phyloP scores from a whole-genome alignment of 1,140 invertebrate genomes.

The Penaeus chinensis region DNA sequence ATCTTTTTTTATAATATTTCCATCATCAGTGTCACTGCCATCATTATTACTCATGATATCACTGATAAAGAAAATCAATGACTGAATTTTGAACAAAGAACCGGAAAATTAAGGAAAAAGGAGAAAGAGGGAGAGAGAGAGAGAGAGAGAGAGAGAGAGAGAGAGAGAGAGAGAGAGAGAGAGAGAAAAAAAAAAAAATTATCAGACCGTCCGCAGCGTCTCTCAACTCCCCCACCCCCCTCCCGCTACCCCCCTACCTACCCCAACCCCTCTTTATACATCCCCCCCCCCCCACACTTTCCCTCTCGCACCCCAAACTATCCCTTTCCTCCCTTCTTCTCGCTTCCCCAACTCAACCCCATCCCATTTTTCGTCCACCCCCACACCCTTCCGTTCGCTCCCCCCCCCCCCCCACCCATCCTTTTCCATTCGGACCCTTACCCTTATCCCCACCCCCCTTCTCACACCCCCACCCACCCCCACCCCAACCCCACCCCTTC shows the following conservation, averaged over 20 bases:
- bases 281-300: neutral
- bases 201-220: neutral
- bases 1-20: no score
- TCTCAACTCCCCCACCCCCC: neutral
- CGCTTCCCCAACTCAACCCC: no score
- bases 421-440: neutral
- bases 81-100: no score
- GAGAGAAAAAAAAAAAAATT: neutral
- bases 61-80: no score
- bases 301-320: neutral
- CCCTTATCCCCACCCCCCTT: no score
- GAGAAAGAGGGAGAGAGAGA: conserved; percentile 21
- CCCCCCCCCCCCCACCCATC: no score
- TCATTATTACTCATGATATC: no score
- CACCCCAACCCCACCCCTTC: neutral
- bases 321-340: neutral
- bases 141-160: conserved; percentile 36
- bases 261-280: no score
- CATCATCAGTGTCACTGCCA: no score
- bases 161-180: conserved; percentile 35
- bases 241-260: neutral
- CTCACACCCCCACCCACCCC: neutral
- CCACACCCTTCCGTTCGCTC: no score
- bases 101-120: neutral
- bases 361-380: no score